These are phyloP conservation scores for Xestia rhomboidea DNA, from an alignment of 2,888 invertebrate genomes.

Conservation along the genomic window DNA sequence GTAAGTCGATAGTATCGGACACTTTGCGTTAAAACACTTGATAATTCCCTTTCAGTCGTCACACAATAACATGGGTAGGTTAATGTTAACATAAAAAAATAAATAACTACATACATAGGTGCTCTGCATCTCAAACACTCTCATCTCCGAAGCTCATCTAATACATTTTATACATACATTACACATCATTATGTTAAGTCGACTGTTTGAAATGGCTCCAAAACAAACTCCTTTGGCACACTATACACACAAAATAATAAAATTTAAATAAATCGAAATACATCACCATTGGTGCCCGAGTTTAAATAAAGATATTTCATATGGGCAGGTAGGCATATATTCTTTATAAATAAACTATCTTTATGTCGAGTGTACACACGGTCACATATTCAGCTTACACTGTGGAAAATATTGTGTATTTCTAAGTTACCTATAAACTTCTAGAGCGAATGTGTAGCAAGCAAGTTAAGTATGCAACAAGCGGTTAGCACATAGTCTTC, in stretches of 20 bases:
- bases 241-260: conserved; percentile 70
- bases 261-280: conserved; percentile 71
- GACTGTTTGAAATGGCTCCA: conserved; percentile 66
- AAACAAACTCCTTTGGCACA: conserved; percentile 77
- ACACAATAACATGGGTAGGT: conserved; percentile 56
- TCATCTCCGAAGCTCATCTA: conserved; percentile 60
- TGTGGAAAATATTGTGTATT: conserved; percentile 39
- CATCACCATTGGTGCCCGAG: conserved; percentile 70
- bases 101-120: conserved; percentile 69
- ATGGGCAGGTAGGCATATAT: conserved; percentile 65
- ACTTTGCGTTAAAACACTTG: conserved; percentile 51
- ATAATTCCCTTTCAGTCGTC: conserved; percentile 63
- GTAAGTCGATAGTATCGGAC: conserved; percentile 59
- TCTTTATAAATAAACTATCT: conserved; percentile 61
- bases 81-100: conserved; percentile 66
- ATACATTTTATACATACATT: conserved; percentile 67
- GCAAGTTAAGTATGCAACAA: conserved; percentile 52
- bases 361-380: conserved; percentile 49
- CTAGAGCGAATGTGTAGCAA: conserved; percentile 52
- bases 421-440: conserved; percentile 38
- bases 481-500: conserved; percentile 50
- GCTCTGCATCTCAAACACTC: conserved; percentile 60
- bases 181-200: conserved; percentile 60
- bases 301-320: conserved; percentile 57
- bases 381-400: conserved; percentile 62